Evolutionary conservation across 2,113 vertebrate species (phyloP).

Genomic region (Eptatretus burgeri): DNA sequence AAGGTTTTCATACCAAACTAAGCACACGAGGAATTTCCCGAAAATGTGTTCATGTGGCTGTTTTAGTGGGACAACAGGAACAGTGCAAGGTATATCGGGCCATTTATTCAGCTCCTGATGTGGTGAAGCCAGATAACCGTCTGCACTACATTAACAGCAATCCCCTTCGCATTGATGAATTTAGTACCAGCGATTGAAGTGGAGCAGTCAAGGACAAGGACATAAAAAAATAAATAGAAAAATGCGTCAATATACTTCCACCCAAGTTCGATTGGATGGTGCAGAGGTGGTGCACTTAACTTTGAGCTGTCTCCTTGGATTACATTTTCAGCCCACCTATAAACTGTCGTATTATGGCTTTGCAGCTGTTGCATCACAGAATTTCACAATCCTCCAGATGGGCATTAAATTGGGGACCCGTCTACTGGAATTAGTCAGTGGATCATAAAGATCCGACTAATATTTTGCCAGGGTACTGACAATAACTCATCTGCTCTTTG

Average conservation of each 20-base stretch:
- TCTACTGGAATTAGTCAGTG: too few relatives aligned
- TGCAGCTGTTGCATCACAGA: too few relatives aligned
- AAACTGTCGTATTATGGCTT: too few relatives aligned
- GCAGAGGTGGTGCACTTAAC: not conserved
- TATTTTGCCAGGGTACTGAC: too few relatives aligned
- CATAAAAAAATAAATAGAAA: not conserved
- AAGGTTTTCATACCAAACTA: not conserved
- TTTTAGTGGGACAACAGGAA: not conserved
- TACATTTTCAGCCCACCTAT: too few relatives aligned
- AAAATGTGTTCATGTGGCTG: not conserved
- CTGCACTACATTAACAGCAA: not conserved
- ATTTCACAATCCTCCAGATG: too few relatives aligned
- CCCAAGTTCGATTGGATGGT: not conserved
- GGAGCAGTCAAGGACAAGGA: not conserved
- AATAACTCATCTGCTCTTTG: too few relatives aligned
- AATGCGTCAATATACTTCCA: not conserved
- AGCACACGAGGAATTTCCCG: not conserved
- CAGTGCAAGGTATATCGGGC: not conserved
- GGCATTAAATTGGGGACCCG: too few relatives aligned
- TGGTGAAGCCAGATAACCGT: not conserved
- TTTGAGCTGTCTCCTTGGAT: not conserved
- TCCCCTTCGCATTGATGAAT: not conserved
- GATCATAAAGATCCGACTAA: too few relatives aligned
- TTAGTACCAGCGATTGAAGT: not conserved
- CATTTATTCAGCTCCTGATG: not conserved